Conservation (phyloP, 2,888 invertebrate species). For the Pandemis heparana region DNA sequence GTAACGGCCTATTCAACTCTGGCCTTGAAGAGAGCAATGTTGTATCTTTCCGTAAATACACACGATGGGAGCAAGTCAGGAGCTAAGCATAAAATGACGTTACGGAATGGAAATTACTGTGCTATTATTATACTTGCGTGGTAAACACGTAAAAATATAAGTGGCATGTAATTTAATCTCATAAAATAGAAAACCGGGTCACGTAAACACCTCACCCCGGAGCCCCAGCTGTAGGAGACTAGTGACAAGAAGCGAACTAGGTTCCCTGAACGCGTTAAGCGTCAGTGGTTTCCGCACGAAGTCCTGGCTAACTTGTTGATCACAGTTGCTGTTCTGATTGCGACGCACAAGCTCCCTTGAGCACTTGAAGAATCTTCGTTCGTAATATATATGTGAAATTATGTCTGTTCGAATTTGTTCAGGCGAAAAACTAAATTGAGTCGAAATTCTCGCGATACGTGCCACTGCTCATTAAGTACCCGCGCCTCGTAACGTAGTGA, state of each 20-base stretch:
- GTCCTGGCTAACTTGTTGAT: conserved; percentile 34
- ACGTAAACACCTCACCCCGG: conserved; percentile 4
- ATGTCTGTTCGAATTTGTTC: conserved; percentile 39
- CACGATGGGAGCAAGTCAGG: too few relatives aligned
- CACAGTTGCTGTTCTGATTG: conserved; percentile 15
- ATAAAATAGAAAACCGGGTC: conserved; percentile 10
- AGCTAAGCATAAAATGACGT: neutral
- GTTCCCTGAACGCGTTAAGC: conserved; percentile 21
- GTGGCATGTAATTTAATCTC: conserved; percentile 3
- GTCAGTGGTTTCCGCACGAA: conserved; percentile 36
- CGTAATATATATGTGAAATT: conserved; percentile 31
- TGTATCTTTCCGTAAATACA: too few relatives aligned
- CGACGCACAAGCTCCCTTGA: conserved; percentile 2
- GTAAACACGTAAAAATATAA: neutral
- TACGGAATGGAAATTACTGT: neutral
- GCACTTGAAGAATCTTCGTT: conserved; percentile 21
- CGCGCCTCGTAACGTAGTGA: conserved; percentile 6
- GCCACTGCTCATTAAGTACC: conserved; percentile 25
- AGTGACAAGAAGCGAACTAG: conserved; percentile 19
- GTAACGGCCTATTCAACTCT: too few relatives aligned
- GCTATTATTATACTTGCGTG: neutral
- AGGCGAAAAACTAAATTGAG: conserved; percentile 40
- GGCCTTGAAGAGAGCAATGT: too few relatives aligned
- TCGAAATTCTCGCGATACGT: conserved; percentile 38
- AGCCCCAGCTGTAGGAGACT: neutral